These are phyloP conservation scores for Chrysocyon brachyurus DNA, from an alignment of 2,797 vertebrate species.

Conservation along the genomic window DNA sequence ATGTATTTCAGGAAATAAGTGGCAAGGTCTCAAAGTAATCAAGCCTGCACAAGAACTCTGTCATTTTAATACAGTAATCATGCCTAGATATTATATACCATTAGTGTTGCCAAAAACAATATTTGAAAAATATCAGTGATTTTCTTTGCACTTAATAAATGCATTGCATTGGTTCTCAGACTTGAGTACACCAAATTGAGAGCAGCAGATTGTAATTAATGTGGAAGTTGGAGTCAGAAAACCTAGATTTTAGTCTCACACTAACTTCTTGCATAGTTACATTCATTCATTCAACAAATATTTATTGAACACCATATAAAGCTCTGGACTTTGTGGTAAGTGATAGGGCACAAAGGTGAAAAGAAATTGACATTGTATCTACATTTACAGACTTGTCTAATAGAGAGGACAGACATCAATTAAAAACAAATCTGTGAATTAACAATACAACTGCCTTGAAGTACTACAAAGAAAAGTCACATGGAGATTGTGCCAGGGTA, in stretches of 20 bases:
- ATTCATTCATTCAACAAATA: neutral
- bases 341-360: neutral
- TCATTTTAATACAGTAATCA: neutral
- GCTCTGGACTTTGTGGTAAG: neutral
- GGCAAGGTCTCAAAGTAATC: constrained; percentile 21
- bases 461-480: neutral
- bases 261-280: constrained; percentile 35
- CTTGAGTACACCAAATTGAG: neutral
- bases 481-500: neutral
- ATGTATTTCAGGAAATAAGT: constrained; percentile 4
- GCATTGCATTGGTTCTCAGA: neutral
- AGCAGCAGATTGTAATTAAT: neutral
- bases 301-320: neutral
- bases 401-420: neutral
- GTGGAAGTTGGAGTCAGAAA: neutral
- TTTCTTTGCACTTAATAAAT: constrained; percentile 16
- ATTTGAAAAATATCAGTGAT: neutral
- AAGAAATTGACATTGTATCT: neutral
- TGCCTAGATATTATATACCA: neutral
- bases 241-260: constrained; percentile 7
- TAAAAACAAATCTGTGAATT: neutral
- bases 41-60: neutral
- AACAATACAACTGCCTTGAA: neutral
- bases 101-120: neutral
- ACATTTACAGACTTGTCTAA: neutral